phyloP scores from a whole-genome alignment of 2,888 invertebrate species.

The Harpagoxenus sublaevis region DNA sequence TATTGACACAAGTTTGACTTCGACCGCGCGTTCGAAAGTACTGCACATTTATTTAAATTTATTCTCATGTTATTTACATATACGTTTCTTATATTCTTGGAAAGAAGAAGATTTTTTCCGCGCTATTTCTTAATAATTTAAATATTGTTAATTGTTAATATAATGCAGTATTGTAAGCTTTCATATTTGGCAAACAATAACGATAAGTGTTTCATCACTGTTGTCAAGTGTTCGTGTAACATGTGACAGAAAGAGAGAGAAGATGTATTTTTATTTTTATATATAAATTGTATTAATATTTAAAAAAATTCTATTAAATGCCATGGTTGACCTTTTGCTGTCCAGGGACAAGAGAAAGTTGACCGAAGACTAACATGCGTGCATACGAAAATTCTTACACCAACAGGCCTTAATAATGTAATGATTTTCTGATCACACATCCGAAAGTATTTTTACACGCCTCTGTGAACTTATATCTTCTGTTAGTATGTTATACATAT shows the following conservation, averaged over 20 bases:
- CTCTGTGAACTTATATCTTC: not conserved
- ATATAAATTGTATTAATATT: not conserved
- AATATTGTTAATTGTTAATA: not conserved
- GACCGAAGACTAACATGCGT: not conserved
- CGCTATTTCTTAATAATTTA: not conserved
- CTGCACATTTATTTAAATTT: not conserved
- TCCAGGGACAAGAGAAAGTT: not conserved
- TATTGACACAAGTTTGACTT: conserved; percentile 10
- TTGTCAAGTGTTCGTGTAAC: not conserved
- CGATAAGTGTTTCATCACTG: not conserved
- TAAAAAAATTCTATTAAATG: not conserved
- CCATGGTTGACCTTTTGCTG: not conserved
- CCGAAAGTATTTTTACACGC: not conserved
- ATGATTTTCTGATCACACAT: not conserved
- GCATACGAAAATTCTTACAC: not conserved
- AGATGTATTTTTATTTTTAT: not conserved
- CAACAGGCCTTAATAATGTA: not conserved
- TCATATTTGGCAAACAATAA: not conserved
- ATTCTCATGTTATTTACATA: not conserved
- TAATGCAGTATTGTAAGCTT: not conserved
- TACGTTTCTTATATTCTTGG: not conserved
- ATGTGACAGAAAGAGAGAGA: not conserved
- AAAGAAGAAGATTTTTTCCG: not conserved
- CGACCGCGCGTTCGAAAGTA: not conserved
- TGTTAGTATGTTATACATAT: not conserved